Percentiles rank a stretch among this genome's conserved stretches.
Evolutionary conservation across 2,888 invertebrate genomes (phyloP).

Genomic region (Hybos culiciformis): DNA sequence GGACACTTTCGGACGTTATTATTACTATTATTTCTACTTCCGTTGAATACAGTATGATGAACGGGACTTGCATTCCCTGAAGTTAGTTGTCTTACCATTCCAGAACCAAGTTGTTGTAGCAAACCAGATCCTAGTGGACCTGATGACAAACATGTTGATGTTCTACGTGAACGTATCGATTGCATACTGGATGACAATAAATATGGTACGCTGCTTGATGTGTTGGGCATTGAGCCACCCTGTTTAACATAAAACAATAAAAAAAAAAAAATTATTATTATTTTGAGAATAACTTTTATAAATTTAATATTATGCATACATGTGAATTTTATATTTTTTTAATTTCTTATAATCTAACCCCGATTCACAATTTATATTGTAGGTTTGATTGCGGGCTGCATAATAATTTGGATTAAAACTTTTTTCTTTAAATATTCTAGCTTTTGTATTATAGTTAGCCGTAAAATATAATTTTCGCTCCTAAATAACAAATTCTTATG

Average conservation of each 20-base stretch:
- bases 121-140: slow-evolving; percentile 51
- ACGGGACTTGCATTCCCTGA: slow-evolving; percentile 48
- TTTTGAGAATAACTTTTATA: too few relatives aligned
- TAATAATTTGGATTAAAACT: too few relatives aligned
- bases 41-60: slow-evolving; percentile 29
- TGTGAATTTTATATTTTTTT: not conserved
- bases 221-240: slow-evolving; percentile 84
- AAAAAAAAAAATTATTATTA: not conserved
- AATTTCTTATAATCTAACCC: too few relatives aligned
- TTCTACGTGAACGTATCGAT: slow-evolving; percentile 60
- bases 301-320: too few relatives aligned
- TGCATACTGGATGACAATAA: slow-evolving; percentile 67
- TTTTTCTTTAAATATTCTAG: not conserved
- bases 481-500: too few relatives aligned
- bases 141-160: slow-evolving; percentile 54
- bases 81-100: slow-evolving; percentile 82
- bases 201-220: slow-evolving; percentile 77
- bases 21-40: slow-evolving; percentile 40
- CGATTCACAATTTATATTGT: too few relatives aligned
- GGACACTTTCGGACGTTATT: slow-evolving; percentile 59
- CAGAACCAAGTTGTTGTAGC: slow-evolving; percentile 78
- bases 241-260: slow-evolving; percentile 23
- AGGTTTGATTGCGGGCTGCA: too few relatives aligned
- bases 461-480: too few relatives aligned
- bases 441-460: too few relatives aligned